Conservation (phyloP, 2,113 vertebrate species). For the Ellobius talpinus region DNA sequence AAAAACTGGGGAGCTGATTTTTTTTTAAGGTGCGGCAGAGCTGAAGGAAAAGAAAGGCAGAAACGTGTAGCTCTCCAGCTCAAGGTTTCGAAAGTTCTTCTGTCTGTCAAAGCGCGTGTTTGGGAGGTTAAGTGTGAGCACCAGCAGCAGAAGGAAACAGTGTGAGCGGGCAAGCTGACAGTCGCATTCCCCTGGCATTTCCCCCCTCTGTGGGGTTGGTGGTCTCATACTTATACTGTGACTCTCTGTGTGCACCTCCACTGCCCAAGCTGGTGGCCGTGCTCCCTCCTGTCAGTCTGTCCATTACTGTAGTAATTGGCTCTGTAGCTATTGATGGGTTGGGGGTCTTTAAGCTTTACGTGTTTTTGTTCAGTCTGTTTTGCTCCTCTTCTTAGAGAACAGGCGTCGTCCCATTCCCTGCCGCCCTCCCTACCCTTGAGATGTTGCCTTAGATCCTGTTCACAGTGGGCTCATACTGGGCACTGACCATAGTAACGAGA, state of each 20-base stretch:
- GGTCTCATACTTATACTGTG: neutral
- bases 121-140: conserved; percentile 14
- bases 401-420: neutral
- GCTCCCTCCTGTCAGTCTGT: neutral
- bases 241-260: fast-evolving
- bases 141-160: neutral
- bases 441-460: neutral
- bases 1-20: neutral
- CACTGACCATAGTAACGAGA: neutral
- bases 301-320: conserved; percentile 8
- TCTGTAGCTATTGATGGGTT: conserved; percentile 58
- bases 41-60: neutral
- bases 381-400: neutral
- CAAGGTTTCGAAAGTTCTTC: conserved; percentile 51
- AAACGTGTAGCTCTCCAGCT: conserved; percentile 33
- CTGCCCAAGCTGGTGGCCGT: neutral
- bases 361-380: conserved; percentile 40
- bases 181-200: neutral
- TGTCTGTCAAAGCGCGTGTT: conserved; percentile 18
- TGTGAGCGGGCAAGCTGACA: neutral
- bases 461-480: neutral
- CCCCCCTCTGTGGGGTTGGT: neutral
- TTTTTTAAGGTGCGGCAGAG: neutral
- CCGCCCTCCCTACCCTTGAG: fast-evolving
- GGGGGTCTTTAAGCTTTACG: neutral